Evolutionary conservation across 2,888 invertebrate species (phyloP).

Genomic region (Amblyjoppa fuscipennis): DNA sequence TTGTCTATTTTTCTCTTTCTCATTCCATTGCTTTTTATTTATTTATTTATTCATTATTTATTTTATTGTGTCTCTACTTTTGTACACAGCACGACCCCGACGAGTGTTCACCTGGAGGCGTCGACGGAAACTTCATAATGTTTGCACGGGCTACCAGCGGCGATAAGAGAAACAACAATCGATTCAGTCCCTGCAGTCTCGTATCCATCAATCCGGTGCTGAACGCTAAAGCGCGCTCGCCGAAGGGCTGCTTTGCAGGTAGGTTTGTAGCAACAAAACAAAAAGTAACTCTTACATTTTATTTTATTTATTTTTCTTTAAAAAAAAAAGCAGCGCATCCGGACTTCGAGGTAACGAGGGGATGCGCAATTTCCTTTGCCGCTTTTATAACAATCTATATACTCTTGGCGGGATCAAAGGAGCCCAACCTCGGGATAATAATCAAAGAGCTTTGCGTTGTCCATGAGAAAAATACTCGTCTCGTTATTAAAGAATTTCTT

Average conservation of each 20-base stretch:
- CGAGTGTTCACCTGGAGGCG: slow-evolving; percentile 95
- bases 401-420: slow-evolving; percentile 47
- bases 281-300: background rate
- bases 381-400: slow-evolving; percentile 19
- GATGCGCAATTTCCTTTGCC: slow-evolving; percentile 18
- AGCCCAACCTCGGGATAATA: slow-evolving; percentile 22
- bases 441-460: slow-evolving; percentile 31
- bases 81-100: slow-evolving; percentile 94
- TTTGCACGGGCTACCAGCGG: slow-evolving; percentile 99
- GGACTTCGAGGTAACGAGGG: background rate
- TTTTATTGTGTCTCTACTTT: background rate
- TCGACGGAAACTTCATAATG: slow-evolving; percentile 99
- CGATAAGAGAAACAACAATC: slow-evolving; percentile 97
- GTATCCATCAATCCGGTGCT: slow-evolving; percentile 95
- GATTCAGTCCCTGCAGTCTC: slow-evolving; percentile 97
- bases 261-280: slow-evolving; percentile 68
- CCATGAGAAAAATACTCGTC: background rate
- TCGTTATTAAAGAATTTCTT: slow-evolving; percentile 4
- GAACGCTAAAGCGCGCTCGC: slow-evolving; percentile 94
- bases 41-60: background rate
- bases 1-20: background rate
- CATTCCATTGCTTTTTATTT: background rate
- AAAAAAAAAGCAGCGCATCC: background rate
- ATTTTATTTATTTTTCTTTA: background rate
- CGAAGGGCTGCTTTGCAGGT: slow-evolving; percentile 96